Base-by-base conservation (phyloP, 2,113 vertebrate species). In the Osmerus eperlanus region DNA sequence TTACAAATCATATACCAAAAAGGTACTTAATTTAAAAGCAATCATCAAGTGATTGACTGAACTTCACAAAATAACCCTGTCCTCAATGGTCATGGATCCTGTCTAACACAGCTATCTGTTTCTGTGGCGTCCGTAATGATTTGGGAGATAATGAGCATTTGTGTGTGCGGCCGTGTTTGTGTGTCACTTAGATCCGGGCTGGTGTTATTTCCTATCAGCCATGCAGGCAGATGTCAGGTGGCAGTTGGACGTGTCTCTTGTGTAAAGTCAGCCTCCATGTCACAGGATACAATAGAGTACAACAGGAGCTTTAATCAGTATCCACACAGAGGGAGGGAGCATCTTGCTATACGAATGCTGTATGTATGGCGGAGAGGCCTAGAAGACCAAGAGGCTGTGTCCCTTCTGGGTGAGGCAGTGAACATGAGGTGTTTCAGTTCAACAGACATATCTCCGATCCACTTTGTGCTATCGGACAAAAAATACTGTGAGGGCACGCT, bases 11-110 rank as follows among this genome's bases (percentile, higher is more conserved):
- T 80, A 86, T 71, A 85, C 77, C 63, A 80, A 84, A 62, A 85
- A 83, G 82, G 78, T 76, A 65, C 79, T 81, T 87, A 67, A 85
- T 87, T 85, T 84, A 79, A 84, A 85, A 77, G 80, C 78, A 86
- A 89, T 89, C 86, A 87, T 83, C 58, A 1, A 1, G 3, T 79
- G 78, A 87, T 84, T 86, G 80, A 77, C 72, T 77, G 71, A 62
- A 67, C 77, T 53, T 14, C 56, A 77, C 73, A 70, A 76, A 83
- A 83, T 79, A 73, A 65, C 66, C 47, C 63, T 28, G 68, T 72
- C 65, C 52, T 1, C 65, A 76, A 77, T 77, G 67, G 76, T 63
- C 60, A 72, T 74, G 73, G 75, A 68, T 74, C 70, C 76, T 73
- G 67, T n/a, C 23, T 41, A 36, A 32, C 28, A 6, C 32, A 9